These are phyloP conservation scores for Melieria picta DNA, from an alignment of 2,888 invertebrate genomes.

Conservation along the genomic window DNA sequence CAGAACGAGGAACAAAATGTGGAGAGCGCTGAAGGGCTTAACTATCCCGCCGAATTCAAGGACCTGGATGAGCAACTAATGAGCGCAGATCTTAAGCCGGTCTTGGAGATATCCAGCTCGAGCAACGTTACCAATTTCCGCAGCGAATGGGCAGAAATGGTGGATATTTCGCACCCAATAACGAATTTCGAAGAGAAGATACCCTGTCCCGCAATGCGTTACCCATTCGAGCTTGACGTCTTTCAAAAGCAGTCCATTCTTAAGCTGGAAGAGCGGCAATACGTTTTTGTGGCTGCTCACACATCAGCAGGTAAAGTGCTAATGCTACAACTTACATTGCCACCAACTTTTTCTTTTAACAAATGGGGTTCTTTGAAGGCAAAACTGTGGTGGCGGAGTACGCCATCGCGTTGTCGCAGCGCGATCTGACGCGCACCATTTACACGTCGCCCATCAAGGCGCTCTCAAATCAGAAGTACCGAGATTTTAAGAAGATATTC, in stretches of 20 bases:
- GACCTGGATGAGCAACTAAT: slow-evolving; percentile 62
- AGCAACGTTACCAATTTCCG: slow-evolving; percentile 56
- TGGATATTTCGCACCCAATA: slow-evolving; percentile 84
- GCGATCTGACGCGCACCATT: slow-evolving; percentile 90
- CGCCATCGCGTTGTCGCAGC: slow-evolving; percentile 94
- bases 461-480: slow-evolving; percentile 97
- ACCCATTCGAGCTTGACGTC: slow-evolving; percentile 92
- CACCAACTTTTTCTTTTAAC: background rate
- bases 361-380: background rate
- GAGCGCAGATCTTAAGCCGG: slow-evolving; percentile 68
- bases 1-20: slow-evolving; percentile 46
- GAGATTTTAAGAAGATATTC: slow-evolving; percentile 94
- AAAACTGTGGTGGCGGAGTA: slow-evolving; percentile 99
- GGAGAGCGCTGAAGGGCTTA: background rate
- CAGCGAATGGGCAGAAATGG: slow-evolving; percentile 87
- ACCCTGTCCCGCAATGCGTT: slow-evolving; percentile 85
- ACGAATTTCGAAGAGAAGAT: slow-evolving; percentile 82
- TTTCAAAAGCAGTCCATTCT: slow-evolving; percentile 98
- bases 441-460: slow-evolving; percentile 99
- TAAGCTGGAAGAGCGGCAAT: slow-evolving; percentile 90
- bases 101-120: slow-evolving; percentile 75
- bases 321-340: background rate
- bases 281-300: slow-evolving; percentile 98
- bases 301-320: slow-evolving; percentile 90
- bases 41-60: slow-evolving; percentile 50